These are phyloP conservation scores for Buteo buteo DNA, from an alignment of 2,113 vertebrate species.

Conservation along the genomic window DNA sequence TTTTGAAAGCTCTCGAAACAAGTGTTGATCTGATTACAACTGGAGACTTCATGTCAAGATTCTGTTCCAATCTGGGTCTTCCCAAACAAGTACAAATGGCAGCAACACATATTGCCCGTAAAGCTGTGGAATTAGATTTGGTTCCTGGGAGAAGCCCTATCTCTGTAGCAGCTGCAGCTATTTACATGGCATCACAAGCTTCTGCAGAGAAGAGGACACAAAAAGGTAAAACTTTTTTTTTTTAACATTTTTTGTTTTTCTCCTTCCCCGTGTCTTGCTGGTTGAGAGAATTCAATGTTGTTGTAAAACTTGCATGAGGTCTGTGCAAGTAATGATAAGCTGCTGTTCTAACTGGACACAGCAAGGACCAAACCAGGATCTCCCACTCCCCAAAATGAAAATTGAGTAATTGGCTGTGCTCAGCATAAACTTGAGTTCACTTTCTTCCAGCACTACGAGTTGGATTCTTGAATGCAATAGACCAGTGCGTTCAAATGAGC, in stretches of 20 bases:
- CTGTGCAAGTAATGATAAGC: not conserved
- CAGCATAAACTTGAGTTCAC: not conserved
- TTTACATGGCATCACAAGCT: constrained; percentile 99
- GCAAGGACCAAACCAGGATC: not conserved
- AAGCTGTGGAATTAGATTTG: constrained; percentile 94
- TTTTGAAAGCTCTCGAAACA: constrained; percentile 97
- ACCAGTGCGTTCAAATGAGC: not conserved
- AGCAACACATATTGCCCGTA: constrained; percentile 93
- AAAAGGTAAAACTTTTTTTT: constrained; percentile 79
- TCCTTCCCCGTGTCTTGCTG: not conserved
- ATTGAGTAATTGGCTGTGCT: not conserved
- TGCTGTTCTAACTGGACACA: not conserved
- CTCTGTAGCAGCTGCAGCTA: constrained; percentile 95
- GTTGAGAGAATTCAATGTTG: not conserved
- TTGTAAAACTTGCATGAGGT: not conserved
- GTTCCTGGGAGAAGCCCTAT: constrained; percentile 97
- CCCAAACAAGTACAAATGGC: constrained; percentile 99
- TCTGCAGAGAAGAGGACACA: constrained; percentile 98
- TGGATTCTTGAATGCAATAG: not conserved
- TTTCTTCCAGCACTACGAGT: not conserved
- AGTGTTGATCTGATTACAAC: constrained; percentile 98
- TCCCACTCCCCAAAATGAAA: not conserved
- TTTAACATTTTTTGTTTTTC: not conserved
- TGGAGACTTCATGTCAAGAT: constrained; percentile 98
- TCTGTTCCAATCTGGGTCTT: constrained; percentile 96